Conservation (phyloP, 2,113 vertebrate genomes). For the Rhagologus leucostigma region DNA sequence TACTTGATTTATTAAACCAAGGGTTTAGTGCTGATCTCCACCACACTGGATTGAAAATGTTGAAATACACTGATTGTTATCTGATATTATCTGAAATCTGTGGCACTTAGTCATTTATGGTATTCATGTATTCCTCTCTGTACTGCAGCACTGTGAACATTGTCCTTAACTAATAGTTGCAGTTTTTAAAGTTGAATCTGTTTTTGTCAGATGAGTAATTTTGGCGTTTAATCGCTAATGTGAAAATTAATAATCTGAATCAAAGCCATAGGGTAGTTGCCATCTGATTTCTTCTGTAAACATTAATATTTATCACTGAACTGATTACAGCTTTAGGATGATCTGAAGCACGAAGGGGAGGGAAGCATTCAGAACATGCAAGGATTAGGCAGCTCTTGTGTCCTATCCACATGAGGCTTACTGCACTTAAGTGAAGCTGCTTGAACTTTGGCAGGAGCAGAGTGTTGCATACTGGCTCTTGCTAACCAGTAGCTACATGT, state of each 20-base stretch:
- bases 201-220: slow-evolving; percentile 56
- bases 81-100: background rate
- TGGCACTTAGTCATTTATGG: background rate
- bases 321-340: background rate
- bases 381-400: background rate
- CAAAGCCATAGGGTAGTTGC: slow-evolving; percentile 29
- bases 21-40: background rate
- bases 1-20: background rate
- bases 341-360: background rate
- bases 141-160: background rate
- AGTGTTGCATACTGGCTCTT: background rate
- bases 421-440: background rate
- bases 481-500: background rate
- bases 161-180: slow-evolving; percentile 38
- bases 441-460: background rate
- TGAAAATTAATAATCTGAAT: slow-evolving; percentile 43
- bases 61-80: background rate
- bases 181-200: slow-evolving; percentile 30
- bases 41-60: background rate
- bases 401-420: background rate
- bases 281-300: background rate
- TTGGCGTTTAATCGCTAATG: slow-evolving; percentile 45
- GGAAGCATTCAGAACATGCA: background rate
- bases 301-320: slow-evolving; percentile 58
- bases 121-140: background rate